phyloP scores from a whole-genome alignment of 2,797 vertebrate species.

The Sebastolobus altivelis region DNA sequence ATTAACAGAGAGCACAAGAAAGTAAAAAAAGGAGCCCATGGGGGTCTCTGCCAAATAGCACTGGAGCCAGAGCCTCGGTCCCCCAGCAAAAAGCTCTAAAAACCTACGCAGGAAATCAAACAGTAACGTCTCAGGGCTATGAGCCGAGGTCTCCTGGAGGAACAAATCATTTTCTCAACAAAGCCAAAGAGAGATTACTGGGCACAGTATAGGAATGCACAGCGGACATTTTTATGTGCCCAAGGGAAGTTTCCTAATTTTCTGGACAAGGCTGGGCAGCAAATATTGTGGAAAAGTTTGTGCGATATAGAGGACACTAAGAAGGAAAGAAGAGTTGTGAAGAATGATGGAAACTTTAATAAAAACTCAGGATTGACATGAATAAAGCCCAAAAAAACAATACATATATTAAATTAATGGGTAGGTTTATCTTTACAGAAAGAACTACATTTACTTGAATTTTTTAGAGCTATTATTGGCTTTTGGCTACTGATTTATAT shows the following conservation, averaged over 20 bases:
- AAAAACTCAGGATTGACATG: slow-evolving; percentile 15
- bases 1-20: slow-evolving; percentile 82
- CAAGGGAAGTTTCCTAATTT: slow-evolving; percentile 80
- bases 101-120: slow-evolving; percentile 84
- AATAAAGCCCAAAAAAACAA: slow-evolving; percentile 19
- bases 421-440: not conserved
- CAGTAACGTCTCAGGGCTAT: slow-evolving; percentile 81
- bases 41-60: slow-evolving; percentile 75
- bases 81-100: slow-evolving; percentile 75
- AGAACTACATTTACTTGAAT: not conserved
- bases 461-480: not conserved
- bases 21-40: slow-evolving; percentile 73
- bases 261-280: slow-evolving; percentile 74
- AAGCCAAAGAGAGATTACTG: slow-evolving; percentile 84
- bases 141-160: slow-evolving; percentile 82
- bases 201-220: slow-evolving; percentile 81
- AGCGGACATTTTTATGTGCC: slow-evolving; percentile 78
- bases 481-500: not conserved
- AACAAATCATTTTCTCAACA: slow-evolving; percentile 84
- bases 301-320: slow-evolving; percentile 52
- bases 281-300: slow-evolving; percentile 79
- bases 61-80: slow-evolving; percentile 68
- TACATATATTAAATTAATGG: not conserved
- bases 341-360: slow-evolving; percentile 46
- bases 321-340: slow-evolving; percentile 41